Percentiles rank a stretch among this genome's conserved stretches.
Conservation (phyloP, 23 tunicate species). For the Phallusia fumigata region DNA sequence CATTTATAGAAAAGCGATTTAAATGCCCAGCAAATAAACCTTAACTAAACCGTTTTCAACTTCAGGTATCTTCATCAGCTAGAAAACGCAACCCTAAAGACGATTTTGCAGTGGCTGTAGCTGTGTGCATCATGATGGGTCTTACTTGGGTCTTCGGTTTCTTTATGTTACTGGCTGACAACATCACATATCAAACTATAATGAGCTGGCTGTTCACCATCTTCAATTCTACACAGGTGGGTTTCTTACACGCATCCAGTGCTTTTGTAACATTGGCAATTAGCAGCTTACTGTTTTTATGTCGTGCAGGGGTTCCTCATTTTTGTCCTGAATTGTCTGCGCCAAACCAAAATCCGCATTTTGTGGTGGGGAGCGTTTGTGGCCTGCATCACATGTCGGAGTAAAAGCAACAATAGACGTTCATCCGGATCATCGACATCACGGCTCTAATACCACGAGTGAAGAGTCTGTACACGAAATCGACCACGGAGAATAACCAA, state of each 20-base stretch:
- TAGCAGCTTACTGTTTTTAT: neutral
- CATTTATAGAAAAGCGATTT: neutral
- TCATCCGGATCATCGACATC: neutral
- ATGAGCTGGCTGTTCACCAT: constrained; percentile 44
- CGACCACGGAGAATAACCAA: too few relatives aligned
- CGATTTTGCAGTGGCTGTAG: constrained; percentile 12
- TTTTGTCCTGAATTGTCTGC: constrained; percentile 24
- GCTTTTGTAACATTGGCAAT: neutral
- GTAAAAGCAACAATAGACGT: neutral
- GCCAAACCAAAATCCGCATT: constrained; percentile 20
- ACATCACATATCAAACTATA: constrained; percentile 13
- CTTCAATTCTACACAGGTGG: constrained; percentile 33
- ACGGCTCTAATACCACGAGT: too few relatives aligned
- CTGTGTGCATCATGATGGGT: constrained; percentile 37
- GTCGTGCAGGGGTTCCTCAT: constrained; percentile 22
- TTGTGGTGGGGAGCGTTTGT: constrained; percentile 13
- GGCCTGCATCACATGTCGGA: neutral
- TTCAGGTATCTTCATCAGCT: neutral
- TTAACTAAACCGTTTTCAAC: neutral
- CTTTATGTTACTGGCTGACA: constrained; percentile 24
- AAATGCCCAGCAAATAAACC: neutral
- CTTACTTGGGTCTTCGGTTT: constrained; percentile 45
- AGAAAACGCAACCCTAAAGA: neutral
- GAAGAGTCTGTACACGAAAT: too few relatives aligned
- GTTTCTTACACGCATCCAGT: neutral